phyloP scores from a whole-genome alignment of 2,113 vertebrate species.

The Cisticola juncidis region DNA sequence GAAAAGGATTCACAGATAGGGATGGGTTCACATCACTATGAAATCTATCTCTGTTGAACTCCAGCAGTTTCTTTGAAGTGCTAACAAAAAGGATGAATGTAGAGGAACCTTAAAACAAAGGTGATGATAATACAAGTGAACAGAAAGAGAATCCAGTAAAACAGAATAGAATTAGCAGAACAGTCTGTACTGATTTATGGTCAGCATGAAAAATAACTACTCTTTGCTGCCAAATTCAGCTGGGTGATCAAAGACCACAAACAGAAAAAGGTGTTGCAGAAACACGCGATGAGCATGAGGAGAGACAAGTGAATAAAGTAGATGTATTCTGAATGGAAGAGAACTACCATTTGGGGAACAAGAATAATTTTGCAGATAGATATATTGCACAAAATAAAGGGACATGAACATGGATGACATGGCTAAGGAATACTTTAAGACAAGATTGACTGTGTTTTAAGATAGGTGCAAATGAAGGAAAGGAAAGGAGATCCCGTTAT shows the following conservation, averaged over 20 bases:
- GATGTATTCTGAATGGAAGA: neutral
- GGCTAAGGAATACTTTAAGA: neutral
- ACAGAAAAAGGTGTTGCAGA: neutral
- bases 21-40: neutral
- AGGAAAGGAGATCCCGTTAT: rapidly evolving
- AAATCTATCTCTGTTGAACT: neutral
- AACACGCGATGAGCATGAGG: neutral
- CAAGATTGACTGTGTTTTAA: neutral
- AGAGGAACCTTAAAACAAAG: neutral
- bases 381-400: neutral
- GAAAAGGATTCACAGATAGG: neutral
- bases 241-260: neutral
- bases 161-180: neutral
- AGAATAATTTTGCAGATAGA: neutral
- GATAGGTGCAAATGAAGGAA: neutral
- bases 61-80: neutral
- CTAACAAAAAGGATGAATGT: neutral
- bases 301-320: neutral
- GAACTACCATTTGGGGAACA: neutral
- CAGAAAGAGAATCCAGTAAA: neutral
- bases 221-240: neutral
- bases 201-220: neutral
- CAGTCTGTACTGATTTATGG: neutral
- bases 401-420: neutral
- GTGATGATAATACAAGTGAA: neutral